Evolutionary conservation across 2,888 invertebrate genomes (phyloP).

Genomic region (Monochamus alternatus): DNA sequence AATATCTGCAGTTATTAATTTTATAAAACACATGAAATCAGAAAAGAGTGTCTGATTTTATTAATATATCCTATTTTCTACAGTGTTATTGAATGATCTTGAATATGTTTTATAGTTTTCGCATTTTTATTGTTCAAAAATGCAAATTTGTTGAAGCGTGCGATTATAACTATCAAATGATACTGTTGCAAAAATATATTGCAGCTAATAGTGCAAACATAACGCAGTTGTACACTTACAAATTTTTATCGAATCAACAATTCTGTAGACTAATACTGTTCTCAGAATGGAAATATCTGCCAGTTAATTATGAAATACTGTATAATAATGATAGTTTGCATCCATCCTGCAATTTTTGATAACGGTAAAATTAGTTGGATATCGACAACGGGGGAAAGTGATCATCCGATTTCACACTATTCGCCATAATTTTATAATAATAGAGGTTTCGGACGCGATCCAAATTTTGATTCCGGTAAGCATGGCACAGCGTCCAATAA

Average conservation of each 20-base stretch:
- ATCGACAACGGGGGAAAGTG: slow-evolving; percentile 19
- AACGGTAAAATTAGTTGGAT: slow-evolving; percentile 19
- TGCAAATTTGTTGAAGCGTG: slow-evolving; percentile 17
- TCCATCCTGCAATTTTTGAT: slow-evolving; percentile 24
- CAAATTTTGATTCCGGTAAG: slow-evolving; percentile 37
- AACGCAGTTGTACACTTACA: neutral
- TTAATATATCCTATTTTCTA: too few species aligned
- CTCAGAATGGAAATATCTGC: neutral
- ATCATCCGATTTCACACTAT: slow-evolving; percentile 37
- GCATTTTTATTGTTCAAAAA: slow-evolving; percentile 10
- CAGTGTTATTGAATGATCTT: neutral
- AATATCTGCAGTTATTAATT: too few species aligned
- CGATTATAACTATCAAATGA: neutral
- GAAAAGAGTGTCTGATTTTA: too few species aligned
- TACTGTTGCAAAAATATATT: slow-evolving; percentile 8
- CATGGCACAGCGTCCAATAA: slow-evolving; percentile 10
- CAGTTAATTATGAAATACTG: neutral
- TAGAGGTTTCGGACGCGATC: slow-evolving; percentile 27
- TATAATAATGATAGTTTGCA: slow-evolving; percentile 6
- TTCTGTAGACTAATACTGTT: neutral
- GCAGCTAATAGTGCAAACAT: slow-evolving; percentile 25
- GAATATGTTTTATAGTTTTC: slow-evolving; percentile 6
- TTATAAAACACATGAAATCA: too few species aligned
- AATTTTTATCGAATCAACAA: too few species aligned
- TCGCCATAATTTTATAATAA: slow-evolving; percentile 23